A percentile compares a stretch with the other conserved stretches of the same genome.
phyloP scores from a whole-genome alignment of 2,888 invertebrate genomes.

The Eremobia ochroleuca region DNA sequence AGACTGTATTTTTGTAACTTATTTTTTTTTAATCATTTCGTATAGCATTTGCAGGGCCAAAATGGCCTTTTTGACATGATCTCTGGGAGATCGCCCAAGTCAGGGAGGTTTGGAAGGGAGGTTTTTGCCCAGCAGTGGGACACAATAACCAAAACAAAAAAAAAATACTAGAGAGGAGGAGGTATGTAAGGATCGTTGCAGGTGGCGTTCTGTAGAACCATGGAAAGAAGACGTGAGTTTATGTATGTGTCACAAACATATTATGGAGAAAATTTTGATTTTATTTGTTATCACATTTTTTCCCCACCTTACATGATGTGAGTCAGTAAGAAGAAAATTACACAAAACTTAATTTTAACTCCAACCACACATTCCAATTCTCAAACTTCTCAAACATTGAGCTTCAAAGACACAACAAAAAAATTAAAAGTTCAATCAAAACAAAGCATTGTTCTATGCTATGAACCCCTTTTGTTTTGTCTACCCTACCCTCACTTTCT shows the following conservation, averaged over 20 bases:
- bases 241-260: background rate
- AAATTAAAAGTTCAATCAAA: conserved; percentile 24
- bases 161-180: background rate
- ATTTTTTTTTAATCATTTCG: background rate
- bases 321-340: background rate
- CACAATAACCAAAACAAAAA: no score
- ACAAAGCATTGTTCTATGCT: conserved; percentile 14
- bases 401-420: conserved; percentile 1
- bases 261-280: background rate
- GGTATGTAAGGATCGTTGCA: background rate
- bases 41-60: no score
- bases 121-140: no score
- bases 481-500: conserved; percentile 5
- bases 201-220: background rate
- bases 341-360: background rate
- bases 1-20: background rate
- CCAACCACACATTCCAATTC: background rate
- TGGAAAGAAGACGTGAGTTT: background rate
- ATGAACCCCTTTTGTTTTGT: conserved; percentile 17
- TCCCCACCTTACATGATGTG: background rate
- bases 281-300: background rate
- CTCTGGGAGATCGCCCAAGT: no score
- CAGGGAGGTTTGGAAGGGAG: no score
- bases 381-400: background rate
- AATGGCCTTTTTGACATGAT: no score